A percentile compares a stretch with the other conserved stretches of the same genome.
These are phyloP conservation scores for Megalops cyprinoides DNA, from an alignment of 2,797 vertebrate genomes.

Conservation along the genomic window DNA sequence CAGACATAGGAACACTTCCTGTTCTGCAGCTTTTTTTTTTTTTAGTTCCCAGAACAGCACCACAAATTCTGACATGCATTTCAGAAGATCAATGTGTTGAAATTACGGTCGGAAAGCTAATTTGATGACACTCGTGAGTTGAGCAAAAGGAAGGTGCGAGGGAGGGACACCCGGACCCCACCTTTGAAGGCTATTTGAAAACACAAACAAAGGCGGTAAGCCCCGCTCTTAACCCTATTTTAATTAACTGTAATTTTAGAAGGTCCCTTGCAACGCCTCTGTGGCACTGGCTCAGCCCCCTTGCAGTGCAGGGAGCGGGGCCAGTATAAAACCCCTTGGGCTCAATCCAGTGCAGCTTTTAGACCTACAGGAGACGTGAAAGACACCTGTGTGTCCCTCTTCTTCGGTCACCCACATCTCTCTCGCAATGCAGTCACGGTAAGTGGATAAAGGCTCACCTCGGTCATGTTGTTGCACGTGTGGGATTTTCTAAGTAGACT, in stretches of 20 bases:
- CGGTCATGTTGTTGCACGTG: neutral
- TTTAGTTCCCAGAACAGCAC: neutral
- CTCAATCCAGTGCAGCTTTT: constrained; percentile 42
- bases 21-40: constrained; percentile 7
- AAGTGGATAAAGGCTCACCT: constrained; percentile 36
- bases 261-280: constrained; percentile 46
- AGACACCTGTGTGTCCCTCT: constrained; percentile 39
- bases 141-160: neutral
- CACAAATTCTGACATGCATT: neutral
- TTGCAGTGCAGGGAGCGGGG: constrained; percentile 31
- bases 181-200: constrained; percentile 47
- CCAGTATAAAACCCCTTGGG: constrained; percentile 54
- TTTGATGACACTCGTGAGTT: constrained; percentile 9
- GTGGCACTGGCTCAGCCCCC: constrained; percentile 42
- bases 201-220: constrained; percentile 48
- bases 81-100: neutral
- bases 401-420: constrained; percentile 20
- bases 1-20: constrained; percentile 26
- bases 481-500: neutral
- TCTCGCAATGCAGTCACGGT: constrained; percentile 52
- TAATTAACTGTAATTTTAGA: constrained; percentile 54
- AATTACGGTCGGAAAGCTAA: constrained; percentile 8
- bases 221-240: constrained; percentile 53
- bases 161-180: constrained; percentile 7
- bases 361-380: constrained; percentile 45